Evolutionary conservation across 2,113 vertebrate genomes (phyloP).

Genomic region (Notarius lentiginosus): DNA sequence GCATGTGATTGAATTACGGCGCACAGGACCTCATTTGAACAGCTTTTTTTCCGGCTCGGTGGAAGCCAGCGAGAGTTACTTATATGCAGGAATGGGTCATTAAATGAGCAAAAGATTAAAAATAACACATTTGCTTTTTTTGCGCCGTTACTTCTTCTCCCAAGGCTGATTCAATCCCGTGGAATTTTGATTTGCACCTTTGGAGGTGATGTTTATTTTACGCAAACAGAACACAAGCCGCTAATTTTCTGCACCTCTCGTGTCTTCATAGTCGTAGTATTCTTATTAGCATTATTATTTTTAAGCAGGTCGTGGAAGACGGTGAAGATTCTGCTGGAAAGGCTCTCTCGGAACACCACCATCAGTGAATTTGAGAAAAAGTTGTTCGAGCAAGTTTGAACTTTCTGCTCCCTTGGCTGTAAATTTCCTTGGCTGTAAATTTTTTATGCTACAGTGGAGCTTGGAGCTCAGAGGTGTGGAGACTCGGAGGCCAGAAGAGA

Average conservation of each 20-base stretch:
- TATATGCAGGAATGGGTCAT: not conserved
- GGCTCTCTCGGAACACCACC: not conserved
- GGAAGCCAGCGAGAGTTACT: not conserved
- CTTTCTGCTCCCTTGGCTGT: constrained; percentile 4
- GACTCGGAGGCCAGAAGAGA: constrained; percentile 3
- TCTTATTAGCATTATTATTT: not conserved
- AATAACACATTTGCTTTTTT: not conserved
- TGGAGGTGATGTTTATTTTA: not conserved
- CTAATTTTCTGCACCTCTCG: not conserved
- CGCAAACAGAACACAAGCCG: not conserved
- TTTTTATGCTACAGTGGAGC: constrained; percentile 22
- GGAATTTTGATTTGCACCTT: constrained; percentile 1
- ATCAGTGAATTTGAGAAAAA: not conserved
- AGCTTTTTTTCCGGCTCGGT: not conserved
- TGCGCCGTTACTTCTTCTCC: not conserved
- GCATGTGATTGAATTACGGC: constrained; percentile 31
- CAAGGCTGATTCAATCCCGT: constrained; percentile 1
- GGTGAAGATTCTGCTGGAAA: not conserved
- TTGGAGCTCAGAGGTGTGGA: not conserved
- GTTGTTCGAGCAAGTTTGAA: constrained; percentile 14
- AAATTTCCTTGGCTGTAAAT: constrained; percentile 32
- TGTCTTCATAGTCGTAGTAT: not conserved
- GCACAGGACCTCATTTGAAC: constrained; percentile 10
- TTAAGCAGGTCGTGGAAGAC: not conserved
- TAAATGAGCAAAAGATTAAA: constrained; percentile 20